Evolutionary conservation across 2,888 invertebrate species (phyloP), one percentile per base, ranked within the genome.

Genomic region (Drosophila anomelani): DNA sequence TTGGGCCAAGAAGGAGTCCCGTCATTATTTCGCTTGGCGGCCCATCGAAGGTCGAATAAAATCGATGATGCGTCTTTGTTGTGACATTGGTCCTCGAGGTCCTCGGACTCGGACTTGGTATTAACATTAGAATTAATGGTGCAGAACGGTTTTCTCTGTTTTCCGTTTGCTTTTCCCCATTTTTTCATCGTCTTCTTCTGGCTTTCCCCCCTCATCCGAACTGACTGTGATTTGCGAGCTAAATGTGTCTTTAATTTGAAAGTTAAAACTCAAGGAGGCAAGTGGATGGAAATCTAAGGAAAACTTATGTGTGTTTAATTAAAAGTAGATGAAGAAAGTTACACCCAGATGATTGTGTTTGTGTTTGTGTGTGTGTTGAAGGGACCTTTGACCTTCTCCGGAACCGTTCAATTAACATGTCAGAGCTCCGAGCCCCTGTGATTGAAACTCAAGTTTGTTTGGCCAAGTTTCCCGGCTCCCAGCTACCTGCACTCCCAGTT

Each of bases 41-140:
- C 73, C 70, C 78, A 75, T 72, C 88, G 88, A 85, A 85, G 85
- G 85, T 89, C 88, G 88, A 77, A 85, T 78, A 87, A 85, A 85
- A 85, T 85, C 85, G 82, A 85, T 89, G 86, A 44, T 75, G 73
- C 76, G 58, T 59, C 73, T 75, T 73, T 75, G 75, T 66, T 66
- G 64, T 66, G 64, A 66, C 64, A 66, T 66, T 66, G 64, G 12
- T 34, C 34, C 34, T 36, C 29, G 36, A 66, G 49, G 60, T 23
- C 54, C 58, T 58, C 47, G 67, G 71, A 70, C 80, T 58, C 34
- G 67, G 73, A 72, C 77, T 80, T 12, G 77, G 86, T 83, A 84
- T 84, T 86, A 84, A 84, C 83, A 87, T 88, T 86, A 88, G 87
- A 84, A 84, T 84, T 88, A 84, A 84, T 84, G 83, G 83, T 73